Base-by-base conservation (phyloP, 2,113 vertebrate species). In the Labrus mixtus region DNA sequence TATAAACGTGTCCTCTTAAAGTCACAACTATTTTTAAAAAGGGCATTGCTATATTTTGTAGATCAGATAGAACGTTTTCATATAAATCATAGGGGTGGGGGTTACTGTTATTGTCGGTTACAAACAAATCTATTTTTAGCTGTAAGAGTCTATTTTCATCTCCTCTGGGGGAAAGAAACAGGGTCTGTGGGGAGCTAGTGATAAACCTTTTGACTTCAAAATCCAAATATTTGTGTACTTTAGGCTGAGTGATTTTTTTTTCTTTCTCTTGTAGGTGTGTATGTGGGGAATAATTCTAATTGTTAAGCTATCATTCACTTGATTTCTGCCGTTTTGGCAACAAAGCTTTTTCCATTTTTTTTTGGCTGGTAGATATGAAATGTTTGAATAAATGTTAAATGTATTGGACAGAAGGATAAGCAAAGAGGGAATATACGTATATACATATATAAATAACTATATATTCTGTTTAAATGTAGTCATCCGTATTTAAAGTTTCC, bases 21-120 rank as follows among this genome's bases (percentile, higher is more conserved):
- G 93, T 94, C 74, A 93, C 93, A 96, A 93, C 95, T 97, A 97
- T 99, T 98, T 99, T 97, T 95, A 95, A 97, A 96, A 89, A 93
- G 92, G 95, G 95, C 95, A 96, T 96, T 96, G 96, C 95, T 98
- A 97, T 98, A 93, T 99, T 99, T 99, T 99, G 95, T 99, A 99
- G 97, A 96, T 91, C 89, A 94, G 90, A 94, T 95, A 95, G 81
- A 91, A 69, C 36, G 46, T 90, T 95, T 92, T 95, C 93, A 79
- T 94, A 95, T 92, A 75, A 86, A 90, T 92, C 85, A 84, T 82
- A 89, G 93, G 25, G 95, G 95, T 94, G 74, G 76, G 88, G 95
- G 93, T 95, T 97, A 92, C 95, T 41, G 93, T 97, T 83, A 96
- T 94, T 96, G 94, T 97, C 93, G 78, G 82, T 91, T 89, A 46